Evolutionary conservation across 2,113 vertebrate genomes (phyloP).

Genomic region (Eonycteris spelaea): DNA sequence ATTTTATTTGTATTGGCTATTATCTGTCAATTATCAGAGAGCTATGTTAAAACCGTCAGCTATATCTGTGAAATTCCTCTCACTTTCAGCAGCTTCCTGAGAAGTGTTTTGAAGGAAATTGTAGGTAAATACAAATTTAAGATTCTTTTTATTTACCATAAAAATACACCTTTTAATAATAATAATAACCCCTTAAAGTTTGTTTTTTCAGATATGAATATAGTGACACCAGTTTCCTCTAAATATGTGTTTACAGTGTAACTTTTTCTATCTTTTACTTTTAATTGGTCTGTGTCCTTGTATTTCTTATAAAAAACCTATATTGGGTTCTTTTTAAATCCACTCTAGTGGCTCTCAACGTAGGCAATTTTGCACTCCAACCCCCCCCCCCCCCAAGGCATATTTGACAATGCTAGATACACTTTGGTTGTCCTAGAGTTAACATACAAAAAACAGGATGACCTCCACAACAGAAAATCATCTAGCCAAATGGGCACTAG

Average conservation of each 20-base stretch:
- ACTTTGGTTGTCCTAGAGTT: background rate
- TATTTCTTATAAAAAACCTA: background rate
- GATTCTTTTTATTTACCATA: background rate
- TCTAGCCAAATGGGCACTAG: background rate
- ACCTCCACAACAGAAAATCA: background rate
- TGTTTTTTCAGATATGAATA: background rate
- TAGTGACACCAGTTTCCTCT: background rate
- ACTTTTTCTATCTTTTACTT: background rate
- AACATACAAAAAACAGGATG: background rate
- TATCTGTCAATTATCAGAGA: too few species aligned
- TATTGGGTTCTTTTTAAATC: background rate
- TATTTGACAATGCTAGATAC: background rate
- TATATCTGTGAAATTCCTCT: too few species aligned
- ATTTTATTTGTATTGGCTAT: too few species aligned
- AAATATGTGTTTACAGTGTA: background rate
- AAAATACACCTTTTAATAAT: background rate
- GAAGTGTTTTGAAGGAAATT: too few species aligned
- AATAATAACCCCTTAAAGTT: background rate
- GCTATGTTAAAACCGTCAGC: too few species aligned
- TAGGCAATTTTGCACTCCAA: background rate
- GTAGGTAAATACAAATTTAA: background rate
- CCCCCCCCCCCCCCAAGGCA: rapidly evolving
- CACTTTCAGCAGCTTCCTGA: too few species aligned
- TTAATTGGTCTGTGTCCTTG: background rate
- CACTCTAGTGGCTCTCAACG: background rate